A percentile compares a stretch with the other conserved stretches of the same genome.
Evolutionary conservation across 2,797 vertebrate species (phyloP).

Genomic region (Masticophis lateralis): DNA sequence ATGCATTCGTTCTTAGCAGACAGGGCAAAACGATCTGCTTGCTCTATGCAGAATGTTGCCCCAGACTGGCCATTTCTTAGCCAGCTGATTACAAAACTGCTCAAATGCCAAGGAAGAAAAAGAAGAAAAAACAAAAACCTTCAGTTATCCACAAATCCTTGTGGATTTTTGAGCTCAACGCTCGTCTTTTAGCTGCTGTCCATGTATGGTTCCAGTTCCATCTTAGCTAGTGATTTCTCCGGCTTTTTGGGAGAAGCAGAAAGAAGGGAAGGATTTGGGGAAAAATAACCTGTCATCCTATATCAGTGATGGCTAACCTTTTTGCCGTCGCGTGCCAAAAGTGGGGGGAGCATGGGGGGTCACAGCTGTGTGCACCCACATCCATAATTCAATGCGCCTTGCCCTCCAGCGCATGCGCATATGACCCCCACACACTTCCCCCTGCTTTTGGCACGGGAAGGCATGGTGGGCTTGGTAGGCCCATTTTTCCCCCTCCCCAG

Average conservation of each 20-base stretch:
- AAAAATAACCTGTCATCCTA: background rate
- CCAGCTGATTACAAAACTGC: background rate
- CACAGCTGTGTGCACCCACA: no score
- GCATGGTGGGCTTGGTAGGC: no score
- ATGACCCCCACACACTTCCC: no score
- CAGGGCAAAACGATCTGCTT: background rate
- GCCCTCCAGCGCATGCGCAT: no score
- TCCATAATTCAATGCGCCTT: no score
- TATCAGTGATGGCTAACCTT: no score
- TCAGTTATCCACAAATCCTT: background rate
- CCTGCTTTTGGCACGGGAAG: no score
- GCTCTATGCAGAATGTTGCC: background rate
- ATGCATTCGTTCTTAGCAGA: background rate
- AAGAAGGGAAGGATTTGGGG: background rate
- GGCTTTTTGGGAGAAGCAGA: background rate
- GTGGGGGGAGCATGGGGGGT: no score
- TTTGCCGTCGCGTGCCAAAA: no score
- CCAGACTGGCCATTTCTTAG: background rate
- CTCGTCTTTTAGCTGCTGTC: background rate
- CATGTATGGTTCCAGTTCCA: background rate
- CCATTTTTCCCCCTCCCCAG: no score
- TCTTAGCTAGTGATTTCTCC: background rate
- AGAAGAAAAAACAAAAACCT: no score
- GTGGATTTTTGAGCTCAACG: background rate
- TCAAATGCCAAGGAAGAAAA: background rate